Evolutionary conservation across 2,888 invertebrate species (phyloP), one percentile per base, ranked within the genome.

Genomic region (Brenthis daphne): DNA sequence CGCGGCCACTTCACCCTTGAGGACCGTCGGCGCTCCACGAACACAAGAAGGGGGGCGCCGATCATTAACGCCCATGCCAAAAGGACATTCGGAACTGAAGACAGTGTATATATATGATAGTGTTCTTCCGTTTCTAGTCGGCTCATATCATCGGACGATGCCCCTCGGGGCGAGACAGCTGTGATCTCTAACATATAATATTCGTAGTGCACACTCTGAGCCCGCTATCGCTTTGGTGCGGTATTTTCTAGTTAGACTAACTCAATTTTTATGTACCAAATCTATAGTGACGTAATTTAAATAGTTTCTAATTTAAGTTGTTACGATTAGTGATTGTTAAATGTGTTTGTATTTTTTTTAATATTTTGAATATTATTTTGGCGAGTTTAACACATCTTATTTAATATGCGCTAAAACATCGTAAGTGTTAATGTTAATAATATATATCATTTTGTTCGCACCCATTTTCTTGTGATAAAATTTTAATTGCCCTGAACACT

Each of bases 21-120:
- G 96, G 96, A 72, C 95, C 96, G 67, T 95, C 95, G 82, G 95
- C 95, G 82, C 95, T 95, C 94, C 96, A 96, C 93, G 95, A 95
- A 82, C 95, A 95, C 93, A 93, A 90, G 87, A 92, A 88, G 82
- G 89, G 90, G 90, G 89, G 92, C 90, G 90, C 93, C 89, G 90
- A 90, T 75, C 88, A 87, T 83, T 92, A 91, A 92, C 88, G 87
- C 89, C 89, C 89, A 87, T 83, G 87, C 86, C 86, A 83, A 86
- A 87, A 83, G 87, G 85, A 90, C 90, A 85, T 80, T 88, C 76
- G 85, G 81, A 86, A 86, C 87, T 82, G 88, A 83, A 83, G 87
- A 83, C 75, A 76, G 86, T 92, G 90, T 90, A 88, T 74, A 90
- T 90, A 91, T 91, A 87, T 70, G 58, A 65, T 90, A 89, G 86